Base-by-base conservation (phyloP, 2,113 vertebrate species). In the Choloepus hoffmanni region DNA sequence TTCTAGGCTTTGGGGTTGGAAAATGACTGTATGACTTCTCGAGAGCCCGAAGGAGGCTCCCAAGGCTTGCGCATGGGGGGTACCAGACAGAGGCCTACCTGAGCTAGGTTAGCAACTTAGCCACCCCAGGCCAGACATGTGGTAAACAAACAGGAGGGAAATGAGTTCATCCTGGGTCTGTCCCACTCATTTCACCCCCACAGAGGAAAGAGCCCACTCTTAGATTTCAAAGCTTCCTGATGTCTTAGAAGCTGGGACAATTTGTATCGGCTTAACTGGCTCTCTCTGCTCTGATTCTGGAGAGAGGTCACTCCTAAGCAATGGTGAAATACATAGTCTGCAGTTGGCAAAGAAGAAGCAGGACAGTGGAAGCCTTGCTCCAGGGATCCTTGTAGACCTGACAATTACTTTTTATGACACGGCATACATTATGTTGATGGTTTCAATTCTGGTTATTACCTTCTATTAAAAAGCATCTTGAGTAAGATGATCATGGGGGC, bases 371-470 rank as follows among this genome's bases (percentile, higher is more conserved):
- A 76, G 89, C 1, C 79, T 82, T 21, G n/a, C 85, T 96, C 85
- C 55, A 0, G 65, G 89, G 78, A 94, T 82, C 78, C 87, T 30
- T 68, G 82, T 85, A 0, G 10, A 95, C 33, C 85, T 1, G 0
- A 74, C 83, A 81, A 97, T 96, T 96, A 96, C 79, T 83, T 96
- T 95, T 96, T 96, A 97, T 94, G 93, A 77, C 85, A 68, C 2
- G 78, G 85, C 55, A 48, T 74, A 60, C 78, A 40, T 97, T 78
- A 97, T 93, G 95, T 74, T 70, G 97, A 87, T 81, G 94, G 96
- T 91, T 96, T 97, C 93, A 96, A 92, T 95, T 95, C 96, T 97
- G 93, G 86, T 95, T 96, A 97, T 94, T 96, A 95, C 87, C 91
- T 93, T 86, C 94, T 96, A 95, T 97, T 97, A 95, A 90, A 96